Evolutionary conservation across 2,797 vertebrate genomes (phyloP), one percentile per base, ranked within the genome.

Genomic region (Anas capensis): DNA sequence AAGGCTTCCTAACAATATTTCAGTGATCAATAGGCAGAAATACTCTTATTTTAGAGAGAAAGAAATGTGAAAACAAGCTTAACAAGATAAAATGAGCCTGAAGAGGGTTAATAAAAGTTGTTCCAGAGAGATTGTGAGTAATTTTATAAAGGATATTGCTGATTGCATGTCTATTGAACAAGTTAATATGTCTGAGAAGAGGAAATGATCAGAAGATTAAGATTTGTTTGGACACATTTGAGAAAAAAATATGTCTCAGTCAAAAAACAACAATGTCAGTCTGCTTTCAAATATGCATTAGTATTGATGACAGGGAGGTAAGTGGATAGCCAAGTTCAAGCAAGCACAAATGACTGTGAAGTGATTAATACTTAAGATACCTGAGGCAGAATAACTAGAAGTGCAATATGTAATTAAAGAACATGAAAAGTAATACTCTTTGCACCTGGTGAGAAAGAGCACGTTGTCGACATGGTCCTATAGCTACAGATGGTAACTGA

Each of bases 321-420:
- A 86, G 65, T 61, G 86, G 85, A 95, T 71, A 95, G 84, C 68
- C 65, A 61, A 62, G 38, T 65, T 83, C 38, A 91, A 11, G 57
- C 56, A 89, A 82, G 69, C 60, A 48, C 34, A 78, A 76, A 56
- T 83, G 93, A 94, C 94, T 83, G 1, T 34, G 68, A 93, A 96
- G 92, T 96, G 93, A 97, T 97, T 92, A 95, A 97, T 94, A 81
- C 64, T 58, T 70, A 23, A 92, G 61, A 56, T 88, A 93, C 42
- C 82, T 34, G 36, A 76, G 78, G 83, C 64, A 54, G 84, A 92
- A 72, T 82, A 93, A 77, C 21, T 49, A 75, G 85, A 92, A 91
- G 61, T 44, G 40, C 13, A 65, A 95, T 85, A 91, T 24, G 61
- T 73, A 97, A 96, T 96, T 92, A 91, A 93, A 95, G 77, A 90